phyloP scores from a whole-genome alignment of 30 jellyfish, hydroid and myxozoan species.

The Chironex yamaguchii region DNA sequence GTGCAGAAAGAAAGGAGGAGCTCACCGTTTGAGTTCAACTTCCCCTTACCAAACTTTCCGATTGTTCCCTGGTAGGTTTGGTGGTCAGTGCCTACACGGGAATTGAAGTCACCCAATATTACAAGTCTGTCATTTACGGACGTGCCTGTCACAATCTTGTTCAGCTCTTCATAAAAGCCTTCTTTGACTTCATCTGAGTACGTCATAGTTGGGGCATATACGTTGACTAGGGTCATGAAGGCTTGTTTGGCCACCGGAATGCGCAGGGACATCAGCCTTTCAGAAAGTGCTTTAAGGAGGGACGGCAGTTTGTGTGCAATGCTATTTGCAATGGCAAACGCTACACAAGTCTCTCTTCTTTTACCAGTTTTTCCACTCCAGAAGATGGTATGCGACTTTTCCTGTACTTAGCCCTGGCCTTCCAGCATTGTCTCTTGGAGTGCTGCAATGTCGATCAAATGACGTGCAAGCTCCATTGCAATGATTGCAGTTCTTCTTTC shows the following conservation, averaged over 20 bases:
- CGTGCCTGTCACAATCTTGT: too few relatives aligned
- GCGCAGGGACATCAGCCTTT: slow-evolving; percentile 35
- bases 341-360: slow-evolving; percentile 55
- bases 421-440: slow-evolving; percentile 59
- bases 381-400: slow-evolving; percentile 67
- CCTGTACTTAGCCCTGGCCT: slow-evolving; percentile 55
- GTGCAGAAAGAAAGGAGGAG: too few relatives aligned
- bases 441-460: slow-evolving; percentile 71
- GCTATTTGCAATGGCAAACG: slow-evolving; percentile 27
- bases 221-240: slow-evolving; percentile 41
- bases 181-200: too few relatives aligned
- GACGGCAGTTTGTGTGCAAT: neutral
- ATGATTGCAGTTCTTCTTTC: slow-evolving; percentile 73
- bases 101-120: too few relatives aligned
- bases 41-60: too few relatives aligned
- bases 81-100: too few relatives aligned
- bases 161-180: too few relatives aligned
- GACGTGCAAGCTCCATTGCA: slow-evolving; percentile 9
- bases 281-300: slow-evolving; percentile 16
- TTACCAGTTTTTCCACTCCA: slow-evolving; percentile 71
- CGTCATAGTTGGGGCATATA: slow-evolving; percentile 63
- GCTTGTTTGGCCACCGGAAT: neutral
- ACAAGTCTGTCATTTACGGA: too few relatives aligned
- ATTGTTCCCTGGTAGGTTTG: too few relatives aligned
- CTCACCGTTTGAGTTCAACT: too few relatives aligned